These are phyloP conservation scores for Drosophila bifasciata DNA, from an alignment of 1,140 invertebrate genomes.

Conservation along the genomic window DNA sequence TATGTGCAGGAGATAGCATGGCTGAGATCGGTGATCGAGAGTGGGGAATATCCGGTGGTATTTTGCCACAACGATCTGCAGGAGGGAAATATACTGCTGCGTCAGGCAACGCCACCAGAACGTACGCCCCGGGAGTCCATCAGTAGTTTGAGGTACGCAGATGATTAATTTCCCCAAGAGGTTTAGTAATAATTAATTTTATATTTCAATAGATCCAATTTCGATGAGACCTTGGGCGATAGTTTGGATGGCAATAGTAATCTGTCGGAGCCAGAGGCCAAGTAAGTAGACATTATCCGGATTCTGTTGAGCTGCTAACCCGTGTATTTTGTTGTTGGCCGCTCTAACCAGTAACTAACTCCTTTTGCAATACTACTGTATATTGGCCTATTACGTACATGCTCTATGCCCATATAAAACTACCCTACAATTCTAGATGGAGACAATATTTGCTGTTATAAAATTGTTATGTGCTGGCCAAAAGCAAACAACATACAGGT, in stretches of 20 bases:
- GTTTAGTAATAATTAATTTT: not conserved
- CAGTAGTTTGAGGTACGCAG: constrained; percentile 53
- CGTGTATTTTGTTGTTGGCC: constrained; percentile 50
- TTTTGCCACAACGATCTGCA: constrained; percentile 99
- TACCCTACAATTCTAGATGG: constrained; percentile 70
- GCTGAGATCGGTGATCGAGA: constrained; percentile 86
- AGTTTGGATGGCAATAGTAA: constrained; percentile 71
- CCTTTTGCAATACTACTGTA: constrained; percentile 27
- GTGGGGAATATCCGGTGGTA: constrained; percentile 92
- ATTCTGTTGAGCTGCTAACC: constrained; percentile 19
- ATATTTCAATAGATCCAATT: constrained; percentile 51
- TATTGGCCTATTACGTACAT: constrained; percentile 43
- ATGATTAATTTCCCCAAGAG: not conserved
- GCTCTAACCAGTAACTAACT: constrained; percentile 47
- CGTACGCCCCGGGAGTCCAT: constrained; percentile 53
- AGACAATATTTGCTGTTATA: constrained; percentile 59
- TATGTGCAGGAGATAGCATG: constrained; percentile 88
- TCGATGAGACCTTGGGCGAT: constrained; percentile 67
- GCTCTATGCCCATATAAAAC: constrained; percentile 58
- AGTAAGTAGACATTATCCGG: constrained; percentile 62
- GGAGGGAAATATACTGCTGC: constrained; percentile 89
- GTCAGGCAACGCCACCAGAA: constrained; percentile 33
- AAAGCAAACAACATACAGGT: constrained; percentile 62
- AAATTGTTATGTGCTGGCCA: constrained; percentile 38
- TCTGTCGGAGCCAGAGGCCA: constrained; percentile 54